Evolutionary conservation across 2,113 vertebrate species (phyloP).

Genomic region (Pavo muticus): DNA sequence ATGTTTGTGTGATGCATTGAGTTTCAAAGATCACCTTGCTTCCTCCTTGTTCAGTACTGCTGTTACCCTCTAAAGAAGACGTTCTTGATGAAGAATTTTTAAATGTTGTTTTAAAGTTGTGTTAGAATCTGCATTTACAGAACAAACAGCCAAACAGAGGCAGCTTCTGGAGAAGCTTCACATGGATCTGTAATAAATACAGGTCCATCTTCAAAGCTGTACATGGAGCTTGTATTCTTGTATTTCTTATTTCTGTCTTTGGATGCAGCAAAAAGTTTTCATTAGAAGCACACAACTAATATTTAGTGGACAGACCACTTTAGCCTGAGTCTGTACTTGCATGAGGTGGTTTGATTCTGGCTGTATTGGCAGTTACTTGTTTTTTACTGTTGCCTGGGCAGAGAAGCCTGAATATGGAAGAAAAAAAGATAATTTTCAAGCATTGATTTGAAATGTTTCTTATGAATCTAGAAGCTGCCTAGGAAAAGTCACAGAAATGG

Average conservation of each 20-base stretch:
- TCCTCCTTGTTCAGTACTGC: neutral
- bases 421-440: neutral
- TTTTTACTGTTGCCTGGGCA: neutral
- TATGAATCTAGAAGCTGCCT: neutral
- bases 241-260: neutral
- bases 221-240: neutral
- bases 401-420: neutral
- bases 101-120: neutral
- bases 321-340: neutral
- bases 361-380: neutral
- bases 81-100: neutral
- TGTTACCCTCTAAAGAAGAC: neutral
- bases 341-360: neutral
- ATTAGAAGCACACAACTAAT: neutral
- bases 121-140: neutral
- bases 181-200: neutral
- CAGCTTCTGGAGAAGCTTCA: neutral
- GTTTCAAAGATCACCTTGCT: neutral
- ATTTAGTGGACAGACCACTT: neutral
- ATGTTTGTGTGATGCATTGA: neutral
- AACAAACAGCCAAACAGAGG: neutral
- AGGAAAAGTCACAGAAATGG: neutral
- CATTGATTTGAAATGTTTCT: neutral
- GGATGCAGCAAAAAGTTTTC: neutral
- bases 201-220: neutral